Evolutionary conservation across 2,797 vertebrate species (phyloP).

Genomic region (Sylvia borin): DNA sequence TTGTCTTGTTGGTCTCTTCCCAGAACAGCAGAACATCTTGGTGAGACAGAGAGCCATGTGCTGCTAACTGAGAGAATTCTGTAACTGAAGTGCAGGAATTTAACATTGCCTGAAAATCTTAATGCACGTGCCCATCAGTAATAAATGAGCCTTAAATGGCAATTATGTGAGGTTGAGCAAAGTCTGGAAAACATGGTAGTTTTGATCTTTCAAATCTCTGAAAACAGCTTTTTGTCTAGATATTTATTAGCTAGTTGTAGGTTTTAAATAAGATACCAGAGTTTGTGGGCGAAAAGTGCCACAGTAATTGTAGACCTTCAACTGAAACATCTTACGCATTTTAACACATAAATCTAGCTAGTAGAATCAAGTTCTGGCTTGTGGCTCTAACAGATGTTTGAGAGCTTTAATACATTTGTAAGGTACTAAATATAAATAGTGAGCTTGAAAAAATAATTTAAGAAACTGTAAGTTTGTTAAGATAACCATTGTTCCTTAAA

Average conservation of each 20-base stretch:
- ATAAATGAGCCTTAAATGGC: neutral
- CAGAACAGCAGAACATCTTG: neutral
- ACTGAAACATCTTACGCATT: neutral
- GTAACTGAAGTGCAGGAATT: neutral
- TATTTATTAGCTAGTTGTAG: neutral
- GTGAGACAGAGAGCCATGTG: neutral
- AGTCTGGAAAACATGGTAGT: neutral
- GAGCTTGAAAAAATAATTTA: neutral
- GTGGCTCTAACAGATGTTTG: neutral
- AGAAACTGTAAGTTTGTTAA: fast-evolving
- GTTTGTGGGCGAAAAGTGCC: neutral
- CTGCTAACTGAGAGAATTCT: neutral
- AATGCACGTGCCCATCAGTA: neutral
- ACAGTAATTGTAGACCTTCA: neutral
- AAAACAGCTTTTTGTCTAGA: neutral
- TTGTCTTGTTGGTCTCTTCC: neutral
- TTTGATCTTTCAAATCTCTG: neutral
- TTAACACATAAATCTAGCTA: neutral
- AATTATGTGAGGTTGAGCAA: neutral
- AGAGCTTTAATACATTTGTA: neutral
- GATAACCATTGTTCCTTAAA: neutral
- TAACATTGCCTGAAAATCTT: neutral
- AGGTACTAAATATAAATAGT: neutral
- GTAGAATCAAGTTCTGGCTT: neutral
- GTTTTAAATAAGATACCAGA: neutral